Conservation (phyloP, 1,140 invertebrate genomes). For the Pseudomyrmex concolor region DNA sequence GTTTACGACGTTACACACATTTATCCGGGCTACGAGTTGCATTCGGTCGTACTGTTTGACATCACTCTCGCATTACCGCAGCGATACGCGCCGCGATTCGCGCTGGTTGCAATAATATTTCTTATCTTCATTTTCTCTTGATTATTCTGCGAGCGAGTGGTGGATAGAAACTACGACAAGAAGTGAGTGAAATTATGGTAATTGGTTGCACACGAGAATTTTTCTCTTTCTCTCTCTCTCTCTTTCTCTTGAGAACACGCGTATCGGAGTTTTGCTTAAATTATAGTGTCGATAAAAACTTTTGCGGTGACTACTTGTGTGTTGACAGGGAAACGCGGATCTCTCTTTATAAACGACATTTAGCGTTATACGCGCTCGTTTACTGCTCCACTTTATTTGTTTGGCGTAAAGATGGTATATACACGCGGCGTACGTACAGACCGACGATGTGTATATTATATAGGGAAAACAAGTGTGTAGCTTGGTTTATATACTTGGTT, state of each 20-base stretch:
- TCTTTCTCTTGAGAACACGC: background rate
- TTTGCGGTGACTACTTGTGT: background rate
- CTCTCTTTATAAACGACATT: background rate
- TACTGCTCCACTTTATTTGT: background rate
- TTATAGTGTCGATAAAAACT: background rate
- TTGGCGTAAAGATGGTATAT: background rate
- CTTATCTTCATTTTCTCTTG: slow-evolving; percentile 19
- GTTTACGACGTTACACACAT: slow-evolving; percentile 43
- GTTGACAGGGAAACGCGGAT: background rate
- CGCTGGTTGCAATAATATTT: slow-evolving; percentile 32
- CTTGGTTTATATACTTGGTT: too few relatives aligned
- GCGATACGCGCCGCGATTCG: background rate
- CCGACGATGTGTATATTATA: too few relatives aligned
- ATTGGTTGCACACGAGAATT: background rate
- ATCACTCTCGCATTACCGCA: background rate
- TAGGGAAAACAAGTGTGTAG: too few relatives aligned
- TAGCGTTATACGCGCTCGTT: background rate
- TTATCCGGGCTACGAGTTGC: slow-evolving; percentile 4
- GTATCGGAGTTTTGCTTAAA: background rate
- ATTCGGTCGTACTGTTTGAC: background rate
- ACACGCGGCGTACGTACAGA: background rate
- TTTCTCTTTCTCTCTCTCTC: too few relatives aligned
- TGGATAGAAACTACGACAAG: background rate
- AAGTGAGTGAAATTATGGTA: slow-evolving; percentile 3
- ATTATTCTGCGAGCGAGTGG: background rate